Conservation (phyloP, 2,797 vertebrate genomes). For the Percopsis omiscomaycus region DNA sequence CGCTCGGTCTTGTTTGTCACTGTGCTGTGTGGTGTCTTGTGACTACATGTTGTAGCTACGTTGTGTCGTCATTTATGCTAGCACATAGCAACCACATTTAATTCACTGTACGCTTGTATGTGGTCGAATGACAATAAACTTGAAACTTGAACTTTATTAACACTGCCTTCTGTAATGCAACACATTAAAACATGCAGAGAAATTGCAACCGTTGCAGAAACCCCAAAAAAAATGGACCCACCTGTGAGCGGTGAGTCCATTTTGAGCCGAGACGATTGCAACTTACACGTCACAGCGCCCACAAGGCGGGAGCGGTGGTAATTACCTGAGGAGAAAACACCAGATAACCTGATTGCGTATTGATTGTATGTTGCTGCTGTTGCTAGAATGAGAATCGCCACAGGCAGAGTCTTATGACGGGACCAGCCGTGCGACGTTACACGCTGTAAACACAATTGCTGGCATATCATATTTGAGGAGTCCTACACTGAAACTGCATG, state of each 20-base stretch:
- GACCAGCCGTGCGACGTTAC: slow-evolving; percentile 12
- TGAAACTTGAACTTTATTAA: not conserved
- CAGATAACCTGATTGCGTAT: slow-evolving; percentile 63
- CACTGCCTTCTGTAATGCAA: not conserved
- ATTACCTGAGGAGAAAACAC: slow-evolving; percentile 60
- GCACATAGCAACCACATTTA: no score
- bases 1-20: no score
- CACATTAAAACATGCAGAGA: not conserved
- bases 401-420: slow-evolving; percentile 6
- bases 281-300: slow-evolving; percentile 25
- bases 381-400: slow-evolving; percentile 28
- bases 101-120: no score
- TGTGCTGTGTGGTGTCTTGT: no score
- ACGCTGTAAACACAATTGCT: slow-evolving; percentile 20
- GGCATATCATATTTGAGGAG: slow-evolving; percentile 4
- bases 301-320: slow-evolving; percentile 41
- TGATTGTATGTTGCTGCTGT: slow-evolving; percentile 51
- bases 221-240: not conserved
- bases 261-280: slow-evolving; percentile 21
- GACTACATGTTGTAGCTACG: no score
- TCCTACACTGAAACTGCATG: not conserved
- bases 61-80: no score
- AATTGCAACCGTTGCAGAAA: not conserved
- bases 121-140: not conserved
- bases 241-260: slow-evolving; percentile 4